Evolutionary conservation across 2,888 invertebrate species (phyloP), one percentile per base, ranked within the genome.

Genomic region (Eupithecia insigniata): DNA sequence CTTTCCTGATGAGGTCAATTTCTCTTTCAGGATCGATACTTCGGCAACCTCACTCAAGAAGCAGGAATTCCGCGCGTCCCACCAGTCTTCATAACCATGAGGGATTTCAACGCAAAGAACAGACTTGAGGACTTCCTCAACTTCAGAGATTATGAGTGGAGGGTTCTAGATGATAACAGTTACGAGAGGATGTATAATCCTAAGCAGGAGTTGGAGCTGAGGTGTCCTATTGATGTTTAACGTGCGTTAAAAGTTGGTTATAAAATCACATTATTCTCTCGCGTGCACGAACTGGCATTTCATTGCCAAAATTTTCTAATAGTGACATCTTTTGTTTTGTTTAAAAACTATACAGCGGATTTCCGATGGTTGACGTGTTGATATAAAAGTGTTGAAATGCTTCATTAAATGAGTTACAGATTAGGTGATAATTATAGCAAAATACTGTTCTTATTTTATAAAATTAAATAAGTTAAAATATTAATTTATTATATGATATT

Each of bases 131-230:
- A 94, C 72, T 78, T 92, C 5, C 79, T 92, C 0, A 90, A 92
- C 79, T 94, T 93, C 74, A 85, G 94, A 22, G 92, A 93, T 62
- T 93, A 89, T 55, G 91, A 93, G 58, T 93, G 87, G 72, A 84
- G 87, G 28, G 76, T 93, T 1, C 75, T 89, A 12, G 90, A 92
- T 36, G 83, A 86, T 4, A 66, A 81, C 4, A 85, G 87, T 62
- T 94, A 88, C 70, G 87, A 88, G 36, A 85, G 90, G 39, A 84
- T 79, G 72, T 89, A 92, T 34, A 64, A 64, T 22, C 64, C 64
- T 70, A 86, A 84, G 64, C 87, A 87, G 2, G 88, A 87, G n/a
- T 80, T 84, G 64, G 87, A 83, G 61, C 73, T 77, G 5, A 82
- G 85, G n/a, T 92, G 91, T 73, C 88, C 89, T 14, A 78, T 91